A percentile compares a stretch with the other conserved stretches of the same genome.
Evolutionary conservation across 2,797 vertebrate genomes (phyloP).

Genomic region (Diglossa cyanea): DNA sequence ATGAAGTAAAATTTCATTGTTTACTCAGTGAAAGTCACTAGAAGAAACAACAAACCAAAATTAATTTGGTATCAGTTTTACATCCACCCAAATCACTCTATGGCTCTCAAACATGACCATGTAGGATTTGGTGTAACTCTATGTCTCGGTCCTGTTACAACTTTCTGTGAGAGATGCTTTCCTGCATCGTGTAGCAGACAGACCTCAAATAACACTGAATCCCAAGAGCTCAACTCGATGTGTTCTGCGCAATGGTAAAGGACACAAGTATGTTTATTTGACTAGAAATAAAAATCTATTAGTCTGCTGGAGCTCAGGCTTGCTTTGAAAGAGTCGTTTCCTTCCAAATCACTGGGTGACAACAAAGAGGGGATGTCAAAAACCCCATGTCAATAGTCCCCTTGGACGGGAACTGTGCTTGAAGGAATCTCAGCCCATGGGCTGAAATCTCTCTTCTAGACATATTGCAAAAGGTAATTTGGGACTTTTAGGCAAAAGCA

Average conservation of each 20-base stretch:
- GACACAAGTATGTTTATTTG: background rate
- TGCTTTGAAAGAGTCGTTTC: background rate
- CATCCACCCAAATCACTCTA: background rate
- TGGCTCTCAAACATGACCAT: rapidly evolving
- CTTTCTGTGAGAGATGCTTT: background rate
- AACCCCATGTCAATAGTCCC: background rate
- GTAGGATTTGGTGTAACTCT: background rate
- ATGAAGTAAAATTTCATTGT: background rate
- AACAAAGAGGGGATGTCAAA: background rate
- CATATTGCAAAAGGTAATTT: background rate
- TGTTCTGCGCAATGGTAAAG: background rate
- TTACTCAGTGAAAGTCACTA: background rate
- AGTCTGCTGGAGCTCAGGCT: background rate
- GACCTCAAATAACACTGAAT: background rate
- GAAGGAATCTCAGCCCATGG: background rate
- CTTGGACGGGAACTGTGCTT: background rate
- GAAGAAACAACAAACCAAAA: background rate
- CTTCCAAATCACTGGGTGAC: background rate
- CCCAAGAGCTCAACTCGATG: background rate
- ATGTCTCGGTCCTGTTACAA: background rate
- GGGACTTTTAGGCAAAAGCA: background rate
- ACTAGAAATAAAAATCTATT: background rate
- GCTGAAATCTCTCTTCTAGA: background rate
- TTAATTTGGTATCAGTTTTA: background rate
- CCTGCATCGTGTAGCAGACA: background rate